Conservation (phyloP, 2,888 invertebrate genomes). For the Amphipyra tragopoginis region DNA sequence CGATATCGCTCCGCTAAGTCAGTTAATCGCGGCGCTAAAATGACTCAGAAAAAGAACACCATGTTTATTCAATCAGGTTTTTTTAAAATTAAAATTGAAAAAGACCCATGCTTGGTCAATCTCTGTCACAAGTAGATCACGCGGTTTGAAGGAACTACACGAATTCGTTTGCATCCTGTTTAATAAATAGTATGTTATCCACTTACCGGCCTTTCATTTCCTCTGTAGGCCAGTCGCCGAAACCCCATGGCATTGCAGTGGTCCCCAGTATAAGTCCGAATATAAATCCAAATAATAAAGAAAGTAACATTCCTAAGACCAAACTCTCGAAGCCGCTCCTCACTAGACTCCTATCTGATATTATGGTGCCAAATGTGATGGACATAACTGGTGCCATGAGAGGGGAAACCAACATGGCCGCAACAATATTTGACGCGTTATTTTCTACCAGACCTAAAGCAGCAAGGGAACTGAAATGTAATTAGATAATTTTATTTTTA, state of each 20-base stretch:
- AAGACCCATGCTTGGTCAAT: too few species aligned
- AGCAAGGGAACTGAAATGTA: constrained; percentile 92
- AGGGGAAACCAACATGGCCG: constrained; percentile 94
- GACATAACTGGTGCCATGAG: constrained; percentile 96
- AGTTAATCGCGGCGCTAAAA: too few species aligned
- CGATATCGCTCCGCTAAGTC: too few species aligned
- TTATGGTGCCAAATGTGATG: constrained; percentile 95
- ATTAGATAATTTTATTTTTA: too few species aligned
- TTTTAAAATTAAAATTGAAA: too few species aligned
- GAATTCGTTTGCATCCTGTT: too few species aligned
- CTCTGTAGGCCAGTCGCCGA: constrained; percentile 93
- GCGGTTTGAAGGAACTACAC: too few species aligned
- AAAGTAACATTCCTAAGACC: constrained; percentile 92
- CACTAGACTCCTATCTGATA: constrained; percentile 92
- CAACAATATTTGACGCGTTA: constrained; percentile 94
- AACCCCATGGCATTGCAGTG: constrained; percentile 94
- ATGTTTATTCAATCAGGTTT: too few species aligned
- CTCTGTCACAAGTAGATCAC: too few species aligned
- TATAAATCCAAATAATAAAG: constrained; percentile 94
- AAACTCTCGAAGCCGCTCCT: constrained; percentile 93
- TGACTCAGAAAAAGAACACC: too few species aligned
- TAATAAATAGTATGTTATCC: not conserved
- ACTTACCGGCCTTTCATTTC: constrained; percentile 93
- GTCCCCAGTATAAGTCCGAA: constrained; percentile 94
- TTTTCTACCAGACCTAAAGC: constrained; percentile 95